These are phyloP conservation scores for Sula dactylatra DNA, from an alignment of 2,113 vertebrate species.

Conservation along the genomic window DNA sequence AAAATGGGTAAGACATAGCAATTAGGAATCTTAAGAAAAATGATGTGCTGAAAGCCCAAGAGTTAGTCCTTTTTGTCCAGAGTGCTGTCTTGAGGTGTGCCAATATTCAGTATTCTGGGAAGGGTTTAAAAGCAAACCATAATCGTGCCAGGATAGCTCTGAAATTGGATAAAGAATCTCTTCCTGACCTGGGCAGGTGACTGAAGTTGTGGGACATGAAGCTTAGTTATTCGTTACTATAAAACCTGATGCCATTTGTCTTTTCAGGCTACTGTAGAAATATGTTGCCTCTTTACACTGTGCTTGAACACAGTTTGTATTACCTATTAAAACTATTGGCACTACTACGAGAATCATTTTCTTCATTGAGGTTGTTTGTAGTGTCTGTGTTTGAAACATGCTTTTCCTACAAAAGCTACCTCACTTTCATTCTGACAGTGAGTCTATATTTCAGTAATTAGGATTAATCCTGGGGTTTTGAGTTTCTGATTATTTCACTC, in stretches of 20 bases:
- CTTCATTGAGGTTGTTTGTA: neutral
- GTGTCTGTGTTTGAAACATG: neutral
- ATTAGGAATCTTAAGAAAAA: neutral
- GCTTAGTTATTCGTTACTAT: neutral
- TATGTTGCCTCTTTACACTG: neutral
- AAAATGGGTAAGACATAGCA: neutral
- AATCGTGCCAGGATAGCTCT: neutral
- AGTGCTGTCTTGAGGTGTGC: neutral
- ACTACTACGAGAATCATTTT: neutral
- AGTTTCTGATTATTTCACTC: slow-evolving; percentile 12
- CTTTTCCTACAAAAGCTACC: neutral
- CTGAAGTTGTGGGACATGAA: neutral
- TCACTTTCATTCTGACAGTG: neutral
- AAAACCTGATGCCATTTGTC: neutral
- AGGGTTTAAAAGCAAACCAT: neutral
- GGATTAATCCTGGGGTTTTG: slow-evolving; percentile 2
- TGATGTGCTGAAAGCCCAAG: neutral
- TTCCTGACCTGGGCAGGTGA: neutral
- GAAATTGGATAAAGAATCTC: neutral
- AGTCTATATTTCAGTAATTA: neutral
- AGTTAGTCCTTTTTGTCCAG: neutral
- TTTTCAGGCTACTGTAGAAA: neutral
- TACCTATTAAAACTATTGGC: neutral
- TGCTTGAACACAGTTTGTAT: neutral
- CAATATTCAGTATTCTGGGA: neutral